phyloP scores from a whole-genome alignment of 2,888 invertebrate genomes.

The Eupithecia subfuscata region DNA sequence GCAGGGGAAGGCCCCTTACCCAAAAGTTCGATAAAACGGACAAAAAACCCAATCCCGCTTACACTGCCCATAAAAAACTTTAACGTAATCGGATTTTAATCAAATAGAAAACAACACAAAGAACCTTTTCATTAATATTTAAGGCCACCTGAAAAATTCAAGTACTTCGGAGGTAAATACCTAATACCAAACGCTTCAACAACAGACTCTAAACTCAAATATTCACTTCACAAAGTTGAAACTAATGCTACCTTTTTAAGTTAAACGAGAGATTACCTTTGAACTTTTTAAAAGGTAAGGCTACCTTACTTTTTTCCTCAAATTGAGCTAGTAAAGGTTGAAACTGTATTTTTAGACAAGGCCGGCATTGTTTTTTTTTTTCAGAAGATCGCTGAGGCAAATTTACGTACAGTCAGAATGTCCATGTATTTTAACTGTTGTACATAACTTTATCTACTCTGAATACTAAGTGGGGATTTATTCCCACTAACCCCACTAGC shows the following conservation, averaged over 20 bases:
- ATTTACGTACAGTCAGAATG: not conserved
- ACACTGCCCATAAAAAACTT: no score
- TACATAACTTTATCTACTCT: no score
- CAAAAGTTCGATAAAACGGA: not conserved
- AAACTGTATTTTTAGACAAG: not conserved
- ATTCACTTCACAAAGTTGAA: not conserved
- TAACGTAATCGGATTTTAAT: not conserved
- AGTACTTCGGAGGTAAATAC: not conserved
- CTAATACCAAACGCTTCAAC: not conserved
- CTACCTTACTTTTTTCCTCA: not conserved
- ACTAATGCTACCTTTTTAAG: not conserved
- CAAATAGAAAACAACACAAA: no score
- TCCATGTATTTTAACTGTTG: no score
- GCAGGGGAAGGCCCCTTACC: no score
- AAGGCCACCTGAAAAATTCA: not conserved
- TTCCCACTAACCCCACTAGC: no score
- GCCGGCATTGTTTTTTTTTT: not conserved
- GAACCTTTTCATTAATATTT: not conserved
- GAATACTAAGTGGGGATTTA: no score
- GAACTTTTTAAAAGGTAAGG: not conserved
- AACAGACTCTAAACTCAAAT: not conserved
- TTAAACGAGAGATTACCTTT: slow-evolving; percentile 1
- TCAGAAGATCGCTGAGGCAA: not conserved
- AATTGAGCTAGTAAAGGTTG: slow-evolving; percentile 1
- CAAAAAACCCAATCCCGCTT: no score